Evolutionary conservation across 2,888 invertebrate genomes (phyloP), one percentile per base, ranked within the genome.

Genomic region (Tortrix viridana): DNA sequence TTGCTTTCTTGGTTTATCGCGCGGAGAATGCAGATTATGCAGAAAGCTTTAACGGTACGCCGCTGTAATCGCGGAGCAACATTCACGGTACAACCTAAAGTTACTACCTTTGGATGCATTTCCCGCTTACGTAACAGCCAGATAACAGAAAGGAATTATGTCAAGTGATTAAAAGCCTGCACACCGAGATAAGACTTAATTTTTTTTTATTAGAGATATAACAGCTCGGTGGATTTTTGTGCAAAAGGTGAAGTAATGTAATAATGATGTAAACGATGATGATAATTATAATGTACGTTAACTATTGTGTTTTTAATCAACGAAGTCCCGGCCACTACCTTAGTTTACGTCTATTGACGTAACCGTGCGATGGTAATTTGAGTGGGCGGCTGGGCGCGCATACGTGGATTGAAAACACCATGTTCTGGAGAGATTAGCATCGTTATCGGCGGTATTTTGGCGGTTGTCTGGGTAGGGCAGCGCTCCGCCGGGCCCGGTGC

Each of bases 111-210:
- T 41, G 56, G 50, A 56, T 64, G 66, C 57, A 67, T 52, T 65
- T 38, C 23, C 67, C 65, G 68, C 72, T 75, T 77, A 72, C 71
- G 69, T 71, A 73, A 76, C 53, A 37, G 26, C 32, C 60, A 71
- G 74, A 74, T 75, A 74, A 71, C 68, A 56, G 41, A 49, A 18
- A 37, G 50, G 41, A 67, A 66, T 61, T 46, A 61, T 62, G 55
- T 48, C 60, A 55, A 19, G 52, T 50, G 47, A 56, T 57, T 55
- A 57, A 53, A 55, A 5, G 49, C 32, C 9, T 20, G 19, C 49
- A 19, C 26, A 44, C 22, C 44, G n/a, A 61, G 55, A 61, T 61
- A 61, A 61, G 18, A 38, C 38, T 38, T 12, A 5, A 48, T 16
- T 23, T 23, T 49, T n/a, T 49, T 49, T 49, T 18, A n/a, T 49